Evolutionary conservation across 2,113 vertebrate species (phyloP), one percentile per base, ranked within the genome.

Genomic region (Xenopus laevis): DNA sequence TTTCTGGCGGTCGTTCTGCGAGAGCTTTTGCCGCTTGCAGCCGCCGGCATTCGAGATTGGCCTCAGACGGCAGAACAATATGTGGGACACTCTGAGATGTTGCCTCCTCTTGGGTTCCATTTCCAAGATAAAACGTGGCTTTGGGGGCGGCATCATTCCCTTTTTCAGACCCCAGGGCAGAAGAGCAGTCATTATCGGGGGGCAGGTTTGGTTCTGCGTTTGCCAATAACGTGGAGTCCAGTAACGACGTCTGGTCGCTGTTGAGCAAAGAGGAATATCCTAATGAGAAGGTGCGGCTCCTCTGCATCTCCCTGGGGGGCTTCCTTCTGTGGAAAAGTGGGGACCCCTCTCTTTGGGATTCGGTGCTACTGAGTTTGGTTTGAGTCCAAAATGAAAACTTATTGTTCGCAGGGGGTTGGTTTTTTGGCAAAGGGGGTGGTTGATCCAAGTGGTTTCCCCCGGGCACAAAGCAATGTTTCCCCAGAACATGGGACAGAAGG

Each of bases 1-100:
- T 93, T 79, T 86, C 86, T 71, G 91, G 90, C 72, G 87, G 85
- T 61, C 94, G 83, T 80, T 90, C 81, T 68, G 93, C 92, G 75
- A 99, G 89, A 58, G 95, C 95, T 87, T 87, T 93, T 40, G 93
- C 93, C 79, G 93, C 94, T 80, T 94, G 78, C 52, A 94, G 50
- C 71, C 89, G 86, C 61, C 96, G 89, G 72, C 82, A 89, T 73
- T 96, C 94, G 20, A 86, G 46, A 60, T 86, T 87, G 71, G 93
- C 69, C 72, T 94, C 94, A 58, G 90, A 83, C 53, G 89, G 93
- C 44, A 93, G 66, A 18, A 77, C 78, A 78, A 89, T 73, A 45
- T 86, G 79, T 13, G 91, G 84, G 74, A 88, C 84, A 47, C 90
- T 85, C 5, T 79, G 70, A 1, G 72, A 7, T 1, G 80, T 75